Base-by-base conservation (phyloP, 2,113 vertebrate genomes). In the Hypanus sabinus region DNA sequence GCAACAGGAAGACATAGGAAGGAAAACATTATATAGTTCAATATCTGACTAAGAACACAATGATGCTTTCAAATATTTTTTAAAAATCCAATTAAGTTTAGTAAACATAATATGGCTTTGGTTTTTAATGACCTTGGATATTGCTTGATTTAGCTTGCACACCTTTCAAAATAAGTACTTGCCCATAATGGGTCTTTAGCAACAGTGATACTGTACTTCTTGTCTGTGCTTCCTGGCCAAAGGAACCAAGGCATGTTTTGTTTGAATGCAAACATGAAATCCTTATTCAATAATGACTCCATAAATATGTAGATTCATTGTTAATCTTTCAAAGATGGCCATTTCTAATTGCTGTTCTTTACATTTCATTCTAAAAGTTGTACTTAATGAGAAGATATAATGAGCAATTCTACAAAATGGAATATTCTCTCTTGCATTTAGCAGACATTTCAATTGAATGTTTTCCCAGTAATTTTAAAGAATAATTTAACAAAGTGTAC, bases 221-320 rank as follows among this genome's bases (percentile, higher is more conserved):
- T 96, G 97, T 95, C 96, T 95, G 94, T 0, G 1, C 0, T 96
- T 96, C 95, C 90, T 94, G 96, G 96, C 95, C 96, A 96, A 88
- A 95, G 75, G n/a, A 75, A 91, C 22, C 95, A 95, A 0, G 95
- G 95, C 96, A 96, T 96, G 97, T 96, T 98, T 97, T 94, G 97
- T 97, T 93, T 75, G 18, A 93, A 93, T 55, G 38, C 22, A 27
- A 14, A 22, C 24, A 16, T 27, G 20, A 12, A 20, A 75, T 30
- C 68, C 24, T 57, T 27, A 91, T 92, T 92, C 16, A 46, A 22
- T 18, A 22, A 70, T 36, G 2, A 91, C 30, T 91, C 11, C 27
- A 73, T 55, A 55, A 93, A 9, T 92, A 68, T 92, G 90, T 30
- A 55, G 91, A 73, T 30, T 93, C 70, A 73, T 92, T 38, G 22